Conservation (phyloP, 2,113 vertebrate genomes). For the Gulo gulo region DNA sequence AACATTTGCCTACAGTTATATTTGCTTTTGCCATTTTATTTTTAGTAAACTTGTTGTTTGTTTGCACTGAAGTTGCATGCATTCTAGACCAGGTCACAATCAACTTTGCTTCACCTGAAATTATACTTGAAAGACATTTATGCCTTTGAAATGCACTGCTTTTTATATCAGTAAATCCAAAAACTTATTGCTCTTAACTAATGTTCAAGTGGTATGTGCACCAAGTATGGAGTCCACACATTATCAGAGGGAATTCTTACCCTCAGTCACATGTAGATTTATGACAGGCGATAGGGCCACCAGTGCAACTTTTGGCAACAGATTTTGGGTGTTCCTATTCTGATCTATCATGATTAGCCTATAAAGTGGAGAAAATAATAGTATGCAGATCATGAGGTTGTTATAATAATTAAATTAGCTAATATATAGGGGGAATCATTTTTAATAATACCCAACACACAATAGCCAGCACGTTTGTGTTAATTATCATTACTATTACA, state of each 20-base stretch:
- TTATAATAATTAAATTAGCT: neutral
- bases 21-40: conserved; percentile 6
- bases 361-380: neutral
- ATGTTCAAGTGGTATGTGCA: neutral
- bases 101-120: conserved; percentile 21
- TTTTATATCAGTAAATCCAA: neutral
- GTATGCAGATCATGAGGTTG: neutral
- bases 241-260: neutral
- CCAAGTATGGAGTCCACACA: neutral
- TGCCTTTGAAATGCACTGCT: neutral
- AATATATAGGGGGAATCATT: neutral
- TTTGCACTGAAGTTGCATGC: neutral
- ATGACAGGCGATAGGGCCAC: neutral
- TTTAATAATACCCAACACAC: neutral
- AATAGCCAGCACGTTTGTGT: neutral
- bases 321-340: neutral
- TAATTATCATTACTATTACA: neutral
- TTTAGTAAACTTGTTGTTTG: neutral
- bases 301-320: neutral
- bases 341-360: neutral
- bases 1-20: neutral
- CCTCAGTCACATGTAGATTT: neutral
- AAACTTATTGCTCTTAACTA: neutral
- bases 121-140: neutral
- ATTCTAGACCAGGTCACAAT: neutral